Conservation (phyloP, 2,113 vertebrate species). For the Syngnathoides biaculeatus region DNA sequence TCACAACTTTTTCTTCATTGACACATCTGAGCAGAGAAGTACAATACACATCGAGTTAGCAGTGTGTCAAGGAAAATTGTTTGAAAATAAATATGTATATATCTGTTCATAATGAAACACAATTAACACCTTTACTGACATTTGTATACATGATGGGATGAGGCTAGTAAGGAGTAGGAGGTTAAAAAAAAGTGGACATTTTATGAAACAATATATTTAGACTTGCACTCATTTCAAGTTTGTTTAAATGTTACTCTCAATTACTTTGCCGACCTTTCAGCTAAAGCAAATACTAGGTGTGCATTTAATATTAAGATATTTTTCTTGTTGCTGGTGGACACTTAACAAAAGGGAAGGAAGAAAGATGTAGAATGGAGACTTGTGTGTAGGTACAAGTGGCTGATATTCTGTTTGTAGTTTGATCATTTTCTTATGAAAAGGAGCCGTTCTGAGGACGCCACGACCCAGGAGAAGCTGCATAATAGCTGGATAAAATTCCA, state of each 20-base stretch:
- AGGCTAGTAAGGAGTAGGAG: constrained; percentile 32
- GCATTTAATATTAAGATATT: constrained; percentile 54
- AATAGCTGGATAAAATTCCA: no score
- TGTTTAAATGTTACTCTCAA: constrained; percentile 61
- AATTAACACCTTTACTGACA: constrained; percentile 72
- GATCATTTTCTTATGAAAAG: no score
- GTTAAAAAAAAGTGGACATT: constrained; percentile 6
- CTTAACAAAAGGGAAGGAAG: no score
- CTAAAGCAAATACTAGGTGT: constrained; percentile 60
- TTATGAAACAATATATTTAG: constrained; percentile 39
- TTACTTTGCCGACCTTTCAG: constrained; percentile 48
- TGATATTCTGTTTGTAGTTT: no score
- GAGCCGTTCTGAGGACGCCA: no score
- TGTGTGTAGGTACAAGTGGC: no score
- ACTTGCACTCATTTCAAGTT: constrained; percentile 32
- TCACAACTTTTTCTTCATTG: constrained; percentile 51
- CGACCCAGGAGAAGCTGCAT: no score
- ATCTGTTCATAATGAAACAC: constrained; percentile 71
- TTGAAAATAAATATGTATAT: constrained; percentile 69
- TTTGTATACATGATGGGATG: constrained; percentile 65
- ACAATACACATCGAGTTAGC: constrained; percentile 59
- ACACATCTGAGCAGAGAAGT: constrained; percentile 52
- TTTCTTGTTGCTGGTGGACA: neutral
- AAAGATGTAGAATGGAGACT: no score
- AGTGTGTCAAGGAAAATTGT: constrained; percentile 63